These are phyloP conservation scores for Cheirogaleus medius DNA, from an alignment of 2,113 vertebrate genomes.

Conservation along the genomic window DNA sequence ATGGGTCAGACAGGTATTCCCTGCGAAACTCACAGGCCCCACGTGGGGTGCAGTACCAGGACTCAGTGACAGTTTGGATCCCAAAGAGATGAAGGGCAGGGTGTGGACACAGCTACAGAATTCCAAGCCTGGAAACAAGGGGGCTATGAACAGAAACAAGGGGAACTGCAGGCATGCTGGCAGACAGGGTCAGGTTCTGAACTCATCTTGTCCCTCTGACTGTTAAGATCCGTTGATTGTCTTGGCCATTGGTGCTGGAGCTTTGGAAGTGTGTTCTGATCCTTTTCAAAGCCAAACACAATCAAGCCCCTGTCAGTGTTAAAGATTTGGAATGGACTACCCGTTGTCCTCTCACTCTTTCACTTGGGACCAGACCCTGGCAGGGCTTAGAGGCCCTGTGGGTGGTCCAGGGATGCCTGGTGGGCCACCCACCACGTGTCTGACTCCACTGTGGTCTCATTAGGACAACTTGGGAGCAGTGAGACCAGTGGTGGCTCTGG, in stretches of 20 bases:
- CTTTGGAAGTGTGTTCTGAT: background rate
- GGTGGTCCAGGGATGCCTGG: background rate
- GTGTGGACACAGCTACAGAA: background rate
- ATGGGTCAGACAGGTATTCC: background rate
- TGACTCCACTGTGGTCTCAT: background rate
- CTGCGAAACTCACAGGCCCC: background rate
- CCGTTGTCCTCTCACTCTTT: background rate
- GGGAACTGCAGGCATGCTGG: background rate
- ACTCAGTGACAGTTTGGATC: background rate
- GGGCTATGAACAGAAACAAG: background rate
- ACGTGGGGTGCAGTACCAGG: background rate
- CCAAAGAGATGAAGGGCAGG: background rate
- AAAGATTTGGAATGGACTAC: background rate
- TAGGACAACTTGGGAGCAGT: background rate
- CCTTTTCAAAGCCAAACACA: background rate
- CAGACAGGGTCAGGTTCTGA: background rate
- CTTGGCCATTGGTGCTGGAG: background rate
- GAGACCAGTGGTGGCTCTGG: background rate
- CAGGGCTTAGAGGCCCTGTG: background rate
- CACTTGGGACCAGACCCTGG: background rate
- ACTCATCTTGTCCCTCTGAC: background rate
- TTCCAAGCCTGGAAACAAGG: background rate
- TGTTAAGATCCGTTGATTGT: background rate
- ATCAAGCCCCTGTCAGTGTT: background rate
- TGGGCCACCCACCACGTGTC: accelerated